Percentiles rank a stretch among this genome's conserved stretches.
Evolutionary conservation across 2,113 vertebrate species (phyloP).

Genomic region (Trachemys scripta): DNA sequence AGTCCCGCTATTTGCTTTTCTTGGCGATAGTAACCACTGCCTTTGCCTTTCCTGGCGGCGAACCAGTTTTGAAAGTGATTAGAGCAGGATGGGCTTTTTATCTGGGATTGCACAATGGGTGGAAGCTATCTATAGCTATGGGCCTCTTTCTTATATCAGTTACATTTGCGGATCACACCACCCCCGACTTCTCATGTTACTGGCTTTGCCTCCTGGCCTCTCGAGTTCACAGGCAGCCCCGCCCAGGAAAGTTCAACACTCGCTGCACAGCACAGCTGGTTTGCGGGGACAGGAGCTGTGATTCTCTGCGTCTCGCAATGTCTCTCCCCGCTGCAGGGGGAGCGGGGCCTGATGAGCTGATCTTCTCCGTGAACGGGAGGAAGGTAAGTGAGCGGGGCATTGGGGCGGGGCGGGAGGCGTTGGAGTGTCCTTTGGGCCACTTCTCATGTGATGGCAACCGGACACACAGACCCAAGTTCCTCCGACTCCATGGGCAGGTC

Average conservation of each 20-base stretch:
- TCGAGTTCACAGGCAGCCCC: neutral
- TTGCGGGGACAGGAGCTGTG: fast-evolving
- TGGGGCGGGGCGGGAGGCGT: neutral
- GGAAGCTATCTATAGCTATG: neutral
- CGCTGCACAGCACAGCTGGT: neutral
- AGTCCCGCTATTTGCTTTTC: no score
- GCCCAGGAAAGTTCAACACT: neutral
- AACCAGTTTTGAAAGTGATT: neutral
- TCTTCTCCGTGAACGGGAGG: conserved; percentile 72
- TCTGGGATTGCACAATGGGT: neutral
- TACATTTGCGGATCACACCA: neutral
- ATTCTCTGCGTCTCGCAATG: neutral
- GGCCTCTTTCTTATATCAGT: no score
- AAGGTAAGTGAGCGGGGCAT: conserved; percentile 33
- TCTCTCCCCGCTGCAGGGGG: fast-evolving
- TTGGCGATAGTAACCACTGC: no score
- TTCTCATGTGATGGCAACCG: fast-evolving
- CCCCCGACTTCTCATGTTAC: neutral
- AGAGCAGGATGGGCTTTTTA: neutral
- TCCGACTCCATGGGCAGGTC: neutral
- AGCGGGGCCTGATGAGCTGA: neutral
- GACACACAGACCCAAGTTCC: neutral
- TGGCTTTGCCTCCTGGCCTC: neutral
- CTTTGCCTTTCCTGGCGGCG: neutral
- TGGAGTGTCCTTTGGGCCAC: neutral